These are phyloP conservation scores for Lateolabrax maculatus DNA, from an alignment of 2,797 vertebrate genomes.

Conservation along the genomic window DNA sequence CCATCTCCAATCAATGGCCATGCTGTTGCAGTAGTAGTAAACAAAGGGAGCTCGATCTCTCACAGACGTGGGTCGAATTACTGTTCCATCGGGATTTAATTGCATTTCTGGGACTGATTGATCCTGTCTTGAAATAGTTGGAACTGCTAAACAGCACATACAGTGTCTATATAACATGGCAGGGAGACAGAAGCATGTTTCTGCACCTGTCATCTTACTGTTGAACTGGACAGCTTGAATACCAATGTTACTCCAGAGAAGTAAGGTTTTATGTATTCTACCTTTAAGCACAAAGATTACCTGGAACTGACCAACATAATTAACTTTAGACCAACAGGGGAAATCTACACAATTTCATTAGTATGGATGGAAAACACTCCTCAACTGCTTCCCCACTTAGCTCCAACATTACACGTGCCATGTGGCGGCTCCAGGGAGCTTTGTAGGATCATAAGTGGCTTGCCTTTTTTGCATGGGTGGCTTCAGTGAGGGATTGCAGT, in stretches of 20 bases:
- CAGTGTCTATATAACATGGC: background rate
- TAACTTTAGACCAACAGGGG: conserved; percentile 11
- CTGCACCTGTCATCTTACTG: background rate
- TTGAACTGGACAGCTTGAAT: conserved; percentile 4
- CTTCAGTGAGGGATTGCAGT: background rate
- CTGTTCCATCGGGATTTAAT: conserved; percentile 31
- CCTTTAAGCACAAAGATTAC: conserved; percentile 27
- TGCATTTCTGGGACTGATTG: conserved; percentile 50
- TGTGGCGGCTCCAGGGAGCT: background rate
- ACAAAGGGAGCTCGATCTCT: conserved; percentile 51
- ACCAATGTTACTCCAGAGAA: background rate
- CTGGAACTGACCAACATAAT: conserved; percentile 1
- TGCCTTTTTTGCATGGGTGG: conserved; percentile 25
- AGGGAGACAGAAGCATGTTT: background rate
- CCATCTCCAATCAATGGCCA: conserved; percentile 59
- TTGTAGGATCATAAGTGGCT: conserved; percentile 9
- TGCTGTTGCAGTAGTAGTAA: conserved; percentile 45
- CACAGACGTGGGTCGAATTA: conserved; percentile 32
- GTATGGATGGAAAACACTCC: conserved; percentile 27
- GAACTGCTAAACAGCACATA: conserved; percentile 15
- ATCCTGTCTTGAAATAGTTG: conserved; percentile 32
- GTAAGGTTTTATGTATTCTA: conserved; percentile 10
- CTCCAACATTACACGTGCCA: background rate
- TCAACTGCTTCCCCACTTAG: too few relatives aligned
- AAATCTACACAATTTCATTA: conserved; percentile 37